phyloP scores from a whole-genome alignment of 2,113 vertebrate species.

The Heptranchias perlo region DNA sequence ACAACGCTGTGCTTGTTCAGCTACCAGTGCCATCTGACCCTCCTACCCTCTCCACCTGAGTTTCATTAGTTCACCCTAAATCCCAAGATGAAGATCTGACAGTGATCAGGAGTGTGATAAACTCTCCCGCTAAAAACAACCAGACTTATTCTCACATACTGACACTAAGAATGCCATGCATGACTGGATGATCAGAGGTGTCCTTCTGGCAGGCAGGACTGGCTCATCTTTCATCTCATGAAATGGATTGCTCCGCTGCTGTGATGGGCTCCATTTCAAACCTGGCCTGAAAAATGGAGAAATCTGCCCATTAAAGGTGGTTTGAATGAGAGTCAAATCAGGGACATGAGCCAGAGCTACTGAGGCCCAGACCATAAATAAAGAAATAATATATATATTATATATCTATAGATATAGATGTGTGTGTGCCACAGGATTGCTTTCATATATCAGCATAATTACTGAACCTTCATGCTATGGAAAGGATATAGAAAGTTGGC shows the following conservation, averaged over 20 bases:
- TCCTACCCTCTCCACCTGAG: neutral
- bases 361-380: neutral
- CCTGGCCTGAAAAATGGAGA: neutral
- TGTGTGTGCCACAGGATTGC: neutral
- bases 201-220: neutral
- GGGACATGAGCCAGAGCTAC: neutral
- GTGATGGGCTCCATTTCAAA: neutral
- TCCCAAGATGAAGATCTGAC: neutral
- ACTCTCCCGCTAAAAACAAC: neutral
- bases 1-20: neutral
- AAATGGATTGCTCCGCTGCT: neutral
- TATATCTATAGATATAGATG: too few species aligned
- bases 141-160: neutral
- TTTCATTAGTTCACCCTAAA: neutral
- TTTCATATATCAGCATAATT: neutral
- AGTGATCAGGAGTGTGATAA: neutral
- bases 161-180: neutral
- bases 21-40: too few species aligned
- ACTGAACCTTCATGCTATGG: neutral
- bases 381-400: too few species aligned
- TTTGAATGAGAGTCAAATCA: neutral
- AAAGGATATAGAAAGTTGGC: constrained; percentile 45
- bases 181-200: neutral
- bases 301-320: neutral
- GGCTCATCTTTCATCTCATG: neutral